phyloP scores from a whole-genome alignment of 1,140 invertebrate species.

The Hylyphantes graminicola region DNA sequence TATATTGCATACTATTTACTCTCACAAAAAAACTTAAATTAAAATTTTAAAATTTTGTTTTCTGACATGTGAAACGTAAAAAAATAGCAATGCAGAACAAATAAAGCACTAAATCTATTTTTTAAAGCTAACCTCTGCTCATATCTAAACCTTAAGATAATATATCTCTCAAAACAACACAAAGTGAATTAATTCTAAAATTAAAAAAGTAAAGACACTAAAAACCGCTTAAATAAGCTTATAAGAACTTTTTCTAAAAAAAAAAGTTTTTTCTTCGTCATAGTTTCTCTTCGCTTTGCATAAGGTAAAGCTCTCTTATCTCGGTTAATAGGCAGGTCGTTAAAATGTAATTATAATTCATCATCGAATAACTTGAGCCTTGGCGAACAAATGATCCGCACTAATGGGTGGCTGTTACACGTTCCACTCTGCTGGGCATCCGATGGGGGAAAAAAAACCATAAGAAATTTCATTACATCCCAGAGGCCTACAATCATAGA shows the following conservation, averaged over 20 bases:
- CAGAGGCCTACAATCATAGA: background rate
- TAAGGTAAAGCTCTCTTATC: slow-evolving; percentile 50
- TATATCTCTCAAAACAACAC: too few relatives aligned
- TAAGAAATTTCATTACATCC: slow-evolving; percentile 8
- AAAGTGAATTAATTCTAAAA: too few relatives aligned
- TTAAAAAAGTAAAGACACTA: too few relatives aligned
- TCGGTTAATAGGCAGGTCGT: slow-evolving; percentile 56
- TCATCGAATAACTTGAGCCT: slow-evolving; percentile 43
- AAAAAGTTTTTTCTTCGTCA: background rate
- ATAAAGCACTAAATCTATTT: too few relatives aligned
- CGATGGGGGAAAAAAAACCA: background rate
- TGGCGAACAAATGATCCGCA: slow-evolving; percentile 35
- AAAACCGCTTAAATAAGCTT: too few relatives aligned
- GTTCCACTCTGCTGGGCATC: background rate
- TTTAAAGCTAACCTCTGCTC: too few relatives aligned
- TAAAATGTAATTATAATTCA: slow-evolving; percentile 60
- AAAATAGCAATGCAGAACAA: too few relatives aligned
- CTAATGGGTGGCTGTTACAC: slow-evolving; percentile 36
- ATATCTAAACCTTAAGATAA: too few relatives aligned
- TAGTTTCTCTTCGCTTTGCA: background rate
- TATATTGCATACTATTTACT: too few relatives aligned
- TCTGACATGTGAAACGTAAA: too few relatives aligned
- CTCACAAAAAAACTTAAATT: too few relatives aligned
- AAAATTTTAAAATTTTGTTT: too few relatives aligned
- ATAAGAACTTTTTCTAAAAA: background rate